phyloP scores from a whole-genome alignment of 2,113 vertebrate species.

The Phylloscopus trochiloides region DNA sequence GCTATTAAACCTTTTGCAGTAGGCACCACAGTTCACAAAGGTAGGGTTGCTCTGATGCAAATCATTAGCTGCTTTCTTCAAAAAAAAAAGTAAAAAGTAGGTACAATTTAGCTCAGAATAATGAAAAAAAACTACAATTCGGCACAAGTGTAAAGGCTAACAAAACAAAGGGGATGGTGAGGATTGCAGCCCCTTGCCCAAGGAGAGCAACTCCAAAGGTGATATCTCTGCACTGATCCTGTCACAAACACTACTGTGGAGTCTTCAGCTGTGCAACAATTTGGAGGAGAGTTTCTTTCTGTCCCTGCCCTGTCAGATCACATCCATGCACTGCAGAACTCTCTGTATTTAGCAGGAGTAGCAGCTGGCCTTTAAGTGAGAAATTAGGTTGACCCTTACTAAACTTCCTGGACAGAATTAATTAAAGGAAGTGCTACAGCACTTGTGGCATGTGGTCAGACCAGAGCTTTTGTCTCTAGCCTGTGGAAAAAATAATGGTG shows the following conservation, averaged over 20 bases:
- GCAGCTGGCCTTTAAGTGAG: background rate
- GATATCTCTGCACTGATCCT: rapidly evolving
- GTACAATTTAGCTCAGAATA: background rate
- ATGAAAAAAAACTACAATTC: background rate
- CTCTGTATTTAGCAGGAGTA: background rate
- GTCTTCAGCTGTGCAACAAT: background rate
- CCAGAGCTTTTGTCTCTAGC: background rate
- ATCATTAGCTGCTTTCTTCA: background rate
- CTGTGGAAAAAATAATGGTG: background rate
- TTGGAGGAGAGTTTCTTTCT: background rate
- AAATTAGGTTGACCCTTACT: background rate
- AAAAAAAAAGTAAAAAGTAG: background rate
- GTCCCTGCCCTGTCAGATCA: background rate
- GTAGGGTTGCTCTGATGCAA: background rate
- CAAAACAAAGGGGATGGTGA: background rate
- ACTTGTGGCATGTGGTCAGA: background rate
- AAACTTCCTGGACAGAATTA: background rate
- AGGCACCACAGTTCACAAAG: background rate
- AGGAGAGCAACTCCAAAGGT: background rate
- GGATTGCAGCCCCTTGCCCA: background rate
- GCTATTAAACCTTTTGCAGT: background rate
- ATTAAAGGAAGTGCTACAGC: background rate
- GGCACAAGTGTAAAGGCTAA: background rate
- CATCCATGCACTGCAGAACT: background rate
- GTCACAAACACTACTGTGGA: background rate